These are phyloP conservation scores for Crossaster papposus DNA, from an alignment of 53 echinoderm and acorn worm genomes.

Conservation along the genomic window DNA sequence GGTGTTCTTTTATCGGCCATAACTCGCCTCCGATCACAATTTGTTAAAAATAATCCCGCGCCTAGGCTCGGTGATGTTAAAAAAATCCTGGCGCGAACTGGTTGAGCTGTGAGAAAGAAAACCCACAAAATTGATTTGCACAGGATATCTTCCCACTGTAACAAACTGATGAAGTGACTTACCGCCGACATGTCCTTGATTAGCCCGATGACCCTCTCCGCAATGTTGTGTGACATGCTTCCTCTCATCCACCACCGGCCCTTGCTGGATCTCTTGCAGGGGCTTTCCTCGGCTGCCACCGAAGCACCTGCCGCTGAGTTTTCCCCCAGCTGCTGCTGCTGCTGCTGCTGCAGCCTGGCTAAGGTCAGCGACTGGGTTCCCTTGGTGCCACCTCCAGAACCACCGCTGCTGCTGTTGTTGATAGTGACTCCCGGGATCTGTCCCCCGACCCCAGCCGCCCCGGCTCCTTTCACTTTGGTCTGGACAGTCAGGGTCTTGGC, in stretches of 20 bases:
- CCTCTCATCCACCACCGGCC: slow-evolving; percentile 91
- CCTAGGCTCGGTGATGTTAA: too few species aligned
- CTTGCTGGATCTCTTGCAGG: slow-evolving; percentile 31
- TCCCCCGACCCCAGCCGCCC: slow-evolving; percentile 14
- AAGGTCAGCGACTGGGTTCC: slow-evolving; percentile 70
- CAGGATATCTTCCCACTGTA: background rate
- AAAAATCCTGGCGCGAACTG: too few species aligned
- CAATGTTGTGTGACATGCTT: slow-evolving; percentile 81
- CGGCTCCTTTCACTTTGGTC: slow-evolving; percentile 84
- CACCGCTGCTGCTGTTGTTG: background rate
- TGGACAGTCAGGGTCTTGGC: slow-evolving; percentile 92
- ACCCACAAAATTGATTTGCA: background rate
- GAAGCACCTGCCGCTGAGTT: background rate
- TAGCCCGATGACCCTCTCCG: slow-evolving; percentile 83
- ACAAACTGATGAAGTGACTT: slow-evolving; percentile 37
- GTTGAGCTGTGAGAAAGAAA: background rate
- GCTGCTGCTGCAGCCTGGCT: slow-evolving; percentile 67
- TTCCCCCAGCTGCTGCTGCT: slow-evolving; percentile 1
- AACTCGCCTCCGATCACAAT: too few species aligned
- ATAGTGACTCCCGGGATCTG: slow-evolving; percentile 26
- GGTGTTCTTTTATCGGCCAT: too few species aligned
- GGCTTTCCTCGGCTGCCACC: slow-evolving; percentile 34
- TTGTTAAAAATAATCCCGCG: too few species aligned
- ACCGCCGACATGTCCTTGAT: slow-evolving; percentile 98
- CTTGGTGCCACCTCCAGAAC: slow-evolving; percentile 6